Evolutionary conservation across 2,888 invertebrate genomes (phyloP).

Genomic region (Platypus cylindrus): DNA sequence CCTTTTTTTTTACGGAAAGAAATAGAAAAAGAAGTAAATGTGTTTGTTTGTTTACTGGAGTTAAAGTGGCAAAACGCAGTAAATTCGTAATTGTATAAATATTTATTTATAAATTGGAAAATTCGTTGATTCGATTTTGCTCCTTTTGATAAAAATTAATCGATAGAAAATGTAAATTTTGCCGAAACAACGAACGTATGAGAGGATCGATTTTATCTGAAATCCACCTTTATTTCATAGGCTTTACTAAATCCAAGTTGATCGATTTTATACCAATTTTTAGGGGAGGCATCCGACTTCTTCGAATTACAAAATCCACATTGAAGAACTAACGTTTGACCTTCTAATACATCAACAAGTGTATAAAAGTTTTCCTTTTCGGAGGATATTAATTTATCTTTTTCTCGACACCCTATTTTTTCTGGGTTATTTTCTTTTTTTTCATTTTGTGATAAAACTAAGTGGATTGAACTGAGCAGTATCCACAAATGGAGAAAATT

Average conservation of each 20-base stretch:
- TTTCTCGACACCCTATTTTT: conserved; percentile 33
- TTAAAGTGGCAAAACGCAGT: background rate
- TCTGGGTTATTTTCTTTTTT: too few relatives aligned
- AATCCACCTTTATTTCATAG: conserved; percentile 35
- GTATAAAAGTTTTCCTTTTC: conserved; percentile 37
- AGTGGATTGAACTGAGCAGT: too few relatives aligned
- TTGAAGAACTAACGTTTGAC: conserved; percentile 34
- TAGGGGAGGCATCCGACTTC: conserved; percentile 32
- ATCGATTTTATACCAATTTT: conserved; percentile 40
- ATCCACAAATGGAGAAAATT: too few relatives aligned
- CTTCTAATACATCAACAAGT: conserved; percentile 34
- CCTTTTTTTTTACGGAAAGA: too few relatives aligned
- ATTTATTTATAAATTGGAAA: background rate
- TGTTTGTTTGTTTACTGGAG: too few relatives aligned
- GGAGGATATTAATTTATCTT: conserved; percentile 33
- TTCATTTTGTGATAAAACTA: too few relatives aligned
- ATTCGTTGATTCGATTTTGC: background rate
- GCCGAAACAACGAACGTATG: too few relatives aligned
- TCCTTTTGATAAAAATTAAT: background rate
- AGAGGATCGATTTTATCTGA: too few relatives aligned
- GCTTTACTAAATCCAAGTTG: conserved; percentile 25
- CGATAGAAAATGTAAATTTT: background rate
- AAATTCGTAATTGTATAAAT: background rate
- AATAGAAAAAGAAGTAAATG: too few relatives aligned
- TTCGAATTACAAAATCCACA: conserved; percentile 40